These are phyloP conservation scores for Nycticorax nycticorax DNA, from an alignment of 2,113 vertebrate species.

Conservation along the genomic window DNA sequence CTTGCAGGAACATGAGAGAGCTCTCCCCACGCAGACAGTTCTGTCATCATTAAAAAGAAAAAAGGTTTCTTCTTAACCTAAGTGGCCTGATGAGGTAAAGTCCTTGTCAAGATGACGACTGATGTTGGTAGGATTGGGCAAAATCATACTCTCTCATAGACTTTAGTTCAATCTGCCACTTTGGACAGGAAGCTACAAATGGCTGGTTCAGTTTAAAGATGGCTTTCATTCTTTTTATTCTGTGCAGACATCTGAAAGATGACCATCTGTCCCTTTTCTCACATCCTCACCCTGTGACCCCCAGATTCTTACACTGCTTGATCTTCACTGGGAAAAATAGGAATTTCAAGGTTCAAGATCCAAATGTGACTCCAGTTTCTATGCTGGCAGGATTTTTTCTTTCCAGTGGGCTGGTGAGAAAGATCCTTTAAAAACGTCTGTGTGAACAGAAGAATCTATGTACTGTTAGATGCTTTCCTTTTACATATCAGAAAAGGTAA, in stretches of 20 bases:
- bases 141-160: not conserved
- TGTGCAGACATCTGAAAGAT: not conserved
- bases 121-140: not conserved
- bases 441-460: not conserved
- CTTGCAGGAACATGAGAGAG: not conserved
- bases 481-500: not conserved
- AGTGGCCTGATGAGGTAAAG: not conserved
- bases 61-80: not conserved
- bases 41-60: not conserved
- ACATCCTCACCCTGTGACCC: not conserved
- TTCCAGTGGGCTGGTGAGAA: not conserved
- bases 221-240: not conserved
- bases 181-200: not conserved
- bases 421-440: not conserved
- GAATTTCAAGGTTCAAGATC: not conserved
- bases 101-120: not conserved
- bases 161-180: not conserved
- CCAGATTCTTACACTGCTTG: not conserved
- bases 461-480: not conserved
- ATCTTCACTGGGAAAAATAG: not conserved
- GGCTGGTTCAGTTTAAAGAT: not conserved
- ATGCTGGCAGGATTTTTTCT: not conserved
- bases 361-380: not conserved
- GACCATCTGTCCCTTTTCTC: not conserved
- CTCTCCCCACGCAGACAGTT: not conserved